These are phyloP conservation scores for Iphiclides podalirius DNA, from an alignment of 2,888 invertebrate genomes.

Conservation along the genomic window DNA sequence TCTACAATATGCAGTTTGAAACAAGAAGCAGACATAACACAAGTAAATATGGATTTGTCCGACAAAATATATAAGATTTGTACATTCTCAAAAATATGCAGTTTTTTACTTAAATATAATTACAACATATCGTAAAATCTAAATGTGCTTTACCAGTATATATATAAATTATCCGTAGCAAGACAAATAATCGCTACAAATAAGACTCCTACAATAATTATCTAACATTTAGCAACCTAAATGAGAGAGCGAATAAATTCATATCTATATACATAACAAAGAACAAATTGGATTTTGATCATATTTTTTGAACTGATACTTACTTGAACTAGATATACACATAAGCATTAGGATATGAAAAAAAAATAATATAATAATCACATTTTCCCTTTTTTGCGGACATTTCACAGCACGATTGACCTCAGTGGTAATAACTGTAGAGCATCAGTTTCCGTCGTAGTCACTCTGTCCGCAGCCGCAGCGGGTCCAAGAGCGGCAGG, in stretches of 20 bases:
- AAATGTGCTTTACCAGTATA: slow-evolving; percentile 9
- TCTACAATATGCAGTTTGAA: background rate
- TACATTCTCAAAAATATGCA: slow-evolving; percentile 17
- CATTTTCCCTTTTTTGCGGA: too few relatives aligned
- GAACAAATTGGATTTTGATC: background rate
- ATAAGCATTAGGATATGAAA: background rate
- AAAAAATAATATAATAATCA: too few relatives aligned
- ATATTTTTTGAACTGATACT: background rate
- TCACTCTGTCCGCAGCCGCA: slow-evolving; percentile 68
- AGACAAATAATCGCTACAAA: slow-evolving; percentile 7
- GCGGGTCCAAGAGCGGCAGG: slow-evolving; percentile 61
- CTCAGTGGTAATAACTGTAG: slow-evolving; percentile 55
- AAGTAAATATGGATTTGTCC: background rate
- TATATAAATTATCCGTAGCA: background rate
- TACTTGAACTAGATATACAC: background rate
- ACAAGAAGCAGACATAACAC: background rate
- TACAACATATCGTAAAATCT: slow-evolving; percentile 12
- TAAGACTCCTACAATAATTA: background rate
- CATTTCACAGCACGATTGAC: slow-evolving; percentile 15
- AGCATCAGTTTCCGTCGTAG: slow-evolving; percentile 54
- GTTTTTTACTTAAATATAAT: slow-evolving; percentile 16
- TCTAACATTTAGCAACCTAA: slow-evolving; percentile 4
- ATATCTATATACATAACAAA: background rate
- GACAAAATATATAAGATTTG: slow-evolving; percentile 7
- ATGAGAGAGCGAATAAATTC: slow-evolving; percentile 3